Evolutionary conservation across 2,113 vertebrate species (phyloP), one percentile per base, ranked within the genome.

Genomic region (Psilopsiagon aymara): DNA sequence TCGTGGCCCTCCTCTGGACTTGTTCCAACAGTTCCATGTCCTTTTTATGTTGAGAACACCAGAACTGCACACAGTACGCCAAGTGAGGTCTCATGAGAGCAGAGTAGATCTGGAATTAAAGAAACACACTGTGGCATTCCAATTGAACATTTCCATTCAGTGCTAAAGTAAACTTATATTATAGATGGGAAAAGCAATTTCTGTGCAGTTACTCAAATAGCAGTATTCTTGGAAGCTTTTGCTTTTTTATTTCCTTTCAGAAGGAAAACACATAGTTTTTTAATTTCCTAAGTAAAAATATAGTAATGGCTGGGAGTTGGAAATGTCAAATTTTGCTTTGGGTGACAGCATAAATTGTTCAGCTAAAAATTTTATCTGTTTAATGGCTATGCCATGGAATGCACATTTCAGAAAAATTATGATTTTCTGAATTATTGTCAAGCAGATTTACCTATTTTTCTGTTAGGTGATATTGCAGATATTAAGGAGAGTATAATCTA

Each of bases 91-190:
- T 49, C 47, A 4, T 12, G 23, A 24, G 23, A 24, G 47, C 47
- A 49, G 47, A 49, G 47, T 49, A 49, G 23, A 81, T 35, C 31
- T 86, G 39, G 55, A 96, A 74, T 91, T 85, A 88, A 73, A 80
- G 44, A 70, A 88, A 82, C 49, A 74, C 8, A n/a, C 44, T 88
- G 63, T 68, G 49, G 57, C 39, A 67, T 88, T 95, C 37, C 63
- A 89, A 8, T 35, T 74, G 67, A 94, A 87, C 21, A 67, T 88
- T 96, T 89, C 51, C n/a, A 57, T 85, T 91, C 79, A 74, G 23
- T 70, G 74, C 41, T 90, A 33, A 89, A 86, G 43, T 57, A 94
- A 85, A 27, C 39, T 77, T 87, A 23, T 70, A 46, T 63, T 86
- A 33, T 88, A 51, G 75, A 70, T 60, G 25, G 39, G 37, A 76